These are phyloP conservation scores for Aplochiton taeniatus DNA, from an alignment of 2,797 vertebrate genomes.

Conservation along the genomic window DNA sequence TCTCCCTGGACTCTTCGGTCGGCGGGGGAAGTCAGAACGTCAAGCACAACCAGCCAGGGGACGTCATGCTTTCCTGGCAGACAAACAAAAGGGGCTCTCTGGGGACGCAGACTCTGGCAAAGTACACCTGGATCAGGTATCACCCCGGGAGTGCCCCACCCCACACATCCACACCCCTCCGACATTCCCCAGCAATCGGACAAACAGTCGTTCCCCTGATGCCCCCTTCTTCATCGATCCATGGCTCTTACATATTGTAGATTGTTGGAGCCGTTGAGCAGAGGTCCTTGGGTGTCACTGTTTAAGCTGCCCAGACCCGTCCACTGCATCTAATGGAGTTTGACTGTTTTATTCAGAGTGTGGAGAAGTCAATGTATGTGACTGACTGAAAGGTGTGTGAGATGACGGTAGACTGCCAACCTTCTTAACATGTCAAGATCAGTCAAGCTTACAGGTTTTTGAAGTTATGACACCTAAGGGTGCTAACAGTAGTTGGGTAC, in stretches of 20 bases:
- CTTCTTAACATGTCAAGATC: too few species aligned
- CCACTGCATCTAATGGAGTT: neutral
- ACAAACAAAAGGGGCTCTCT: conserved; percentile 21
- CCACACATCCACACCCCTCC: conserved; percentile 23
- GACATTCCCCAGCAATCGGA: conserved; percentile 44
- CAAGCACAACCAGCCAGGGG: conserved; percentile 20
- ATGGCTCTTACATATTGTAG: conserved; percentile 2
- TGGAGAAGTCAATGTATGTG: too few species aligned
- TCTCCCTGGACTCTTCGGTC: conserved; percentile 10
- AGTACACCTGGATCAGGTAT: conserved; percentile 38
- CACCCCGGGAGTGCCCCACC: conserved; percentile 24
- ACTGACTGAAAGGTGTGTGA: too few species aligned
- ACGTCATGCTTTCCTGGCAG: conserved; percentile 20
- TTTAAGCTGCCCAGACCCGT: conserved; percentile 2
- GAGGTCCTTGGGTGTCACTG: conserved; percentile 4
- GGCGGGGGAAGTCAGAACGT: conserved; percentile 2
- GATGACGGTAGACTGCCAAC: too few species aligned
- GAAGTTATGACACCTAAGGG: too few species aligned
- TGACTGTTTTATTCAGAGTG: too few species aligned
- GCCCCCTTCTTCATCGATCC: conserved; percentile 10
- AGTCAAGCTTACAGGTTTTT: too few species aligned
- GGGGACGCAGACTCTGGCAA: conserved; percentile 41
- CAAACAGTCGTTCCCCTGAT: conserved; percentile 8
- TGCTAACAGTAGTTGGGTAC: neutral
- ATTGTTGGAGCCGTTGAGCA: conserved; percentile 15